phyloP scores from a whole-genome alignment of 2,888 invertebrate species.

The Orchesellides sinensis region DNA sequence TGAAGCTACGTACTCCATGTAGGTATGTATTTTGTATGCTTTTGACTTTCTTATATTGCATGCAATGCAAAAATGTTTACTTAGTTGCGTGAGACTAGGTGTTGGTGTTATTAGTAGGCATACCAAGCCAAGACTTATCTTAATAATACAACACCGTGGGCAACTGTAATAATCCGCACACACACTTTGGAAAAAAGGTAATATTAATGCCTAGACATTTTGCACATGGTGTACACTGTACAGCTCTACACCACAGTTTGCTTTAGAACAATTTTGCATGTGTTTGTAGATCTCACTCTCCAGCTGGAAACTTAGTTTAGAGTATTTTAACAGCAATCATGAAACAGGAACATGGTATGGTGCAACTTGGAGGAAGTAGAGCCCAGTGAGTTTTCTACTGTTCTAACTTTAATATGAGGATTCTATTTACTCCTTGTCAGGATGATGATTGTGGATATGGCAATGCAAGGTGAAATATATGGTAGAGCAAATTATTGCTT shows the following conservation, averaged over 20 bases:
- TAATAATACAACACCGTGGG: too few species aligned
- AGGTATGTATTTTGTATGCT: neutral
- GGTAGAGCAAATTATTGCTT: neutral
- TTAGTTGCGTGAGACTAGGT: constrained; percentile 1
- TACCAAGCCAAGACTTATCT: neutral
- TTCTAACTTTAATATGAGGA: neutral
- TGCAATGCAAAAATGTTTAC: neutral
- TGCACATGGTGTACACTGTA: too few species aligned
- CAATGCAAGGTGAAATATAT: neutral
- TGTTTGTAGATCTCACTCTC: too few species aligned
- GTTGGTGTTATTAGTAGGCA: constrained; percentile 15
- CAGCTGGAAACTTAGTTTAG: too few species aligned
- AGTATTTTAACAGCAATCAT: neutral
- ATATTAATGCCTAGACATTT: too few species aligned
- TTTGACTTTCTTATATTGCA: neutral
- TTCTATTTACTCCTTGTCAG: neutral
- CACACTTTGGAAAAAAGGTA: too few species aligned
- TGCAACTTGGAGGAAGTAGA: neutral
- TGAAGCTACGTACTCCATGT: neutral
- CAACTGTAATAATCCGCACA: constrained; percentile 1
- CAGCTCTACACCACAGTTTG: neutral
- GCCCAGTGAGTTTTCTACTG: neutral
- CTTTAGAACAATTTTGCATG: too few species aligned
- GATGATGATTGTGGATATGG: neutral
- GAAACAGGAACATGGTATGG: neutral